Evolutionary conservation across 2,888 invertebrate genomes (phyloP), one percentile per base, ranked within the genome.

Genomic region (Tethea ocularis): DNA sequence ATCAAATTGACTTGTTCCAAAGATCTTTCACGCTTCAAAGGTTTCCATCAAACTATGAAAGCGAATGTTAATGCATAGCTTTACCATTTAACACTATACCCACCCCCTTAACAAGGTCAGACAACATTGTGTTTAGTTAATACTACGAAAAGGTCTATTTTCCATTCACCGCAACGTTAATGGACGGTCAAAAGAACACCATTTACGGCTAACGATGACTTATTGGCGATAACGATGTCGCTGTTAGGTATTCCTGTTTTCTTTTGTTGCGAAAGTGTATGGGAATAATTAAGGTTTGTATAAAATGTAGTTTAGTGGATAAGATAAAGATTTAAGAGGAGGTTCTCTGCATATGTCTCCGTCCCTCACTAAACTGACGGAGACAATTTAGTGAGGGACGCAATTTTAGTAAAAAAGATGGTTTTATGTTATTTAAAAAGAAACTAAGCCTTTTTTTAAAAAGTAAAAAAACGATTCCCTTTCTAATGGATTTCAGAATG

Each of bases 121-220:
- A 58, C 68, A 67, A 80, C 72, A 83, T 81, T 74, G 60, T 74
- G 64, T 72, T 67, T 64, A 78, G 70, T 75, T 69, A 70, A 68
- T 63, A 67, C 64, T 64, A 22, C 1, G 62, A 64, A 72, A 81
- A 82, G 71, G 74, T 69, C 68, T 73, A 79, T 76, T 83, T 82
- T 80, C 78, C 74, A 74, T 71, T 74, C 65, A 64, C 72, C 5
- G 20, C 6, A 20, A 22, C 33, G 72, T 78, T 77, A 72, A 78
- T 76, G 74, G 73, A 67, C 74, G 69, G 71, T 78, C 82, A 82
- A 83, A 86, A 81, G 81, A 79, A 82, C 75, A 80, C 78, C 83
- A 85, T 86, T 87, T 83, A 75, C 75, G 69, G 68, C 75, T 83
- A 86, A 87, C 85, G 84, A 88, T 84, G 83, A 85, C 84, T 87